A percentile compares a stretch with the other conserved stretches of the same genome.
Evolutionary conservation across 2,888 invertebrate species (phyloP).

Genomic region (Drosophila emarginata): DNA sequence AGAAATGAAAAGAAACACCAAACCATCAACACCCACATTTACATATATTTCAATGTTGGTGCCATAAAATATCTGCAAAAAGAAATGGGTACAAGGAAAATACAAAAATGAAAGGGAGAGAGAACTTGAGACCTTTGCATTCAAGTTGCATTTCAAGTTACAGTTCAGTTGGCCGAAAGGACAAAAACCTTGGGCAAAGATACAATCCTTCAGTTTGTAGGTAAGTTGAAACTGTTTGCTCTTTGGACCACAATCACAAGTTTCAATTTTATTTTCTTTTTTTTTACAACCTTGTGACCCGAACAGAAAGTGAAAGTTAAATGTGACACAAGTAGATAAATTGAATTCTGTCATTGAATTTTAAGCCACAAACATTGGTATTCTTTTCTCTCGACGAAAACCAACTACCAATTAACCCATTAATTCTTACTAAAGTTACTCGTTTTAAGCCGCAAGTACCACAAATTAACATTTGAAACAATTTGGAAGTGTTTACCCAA

Average conservation of each 20-base stretch:
- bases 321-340: not conserved
- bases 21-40: too few relatives aligned
- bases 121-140: not conserved
- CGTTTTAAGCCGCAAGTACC: not conserved
- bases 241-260: not conserved
- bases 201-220: not conserved
- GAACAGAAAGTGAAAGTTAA: not conserved
- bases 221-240: not conserved
- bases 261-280: not conserved
- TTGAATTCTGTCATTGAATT: not conserved
- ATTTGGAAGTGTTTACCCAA: constrained; percentile 10
- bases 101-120: not conserved
- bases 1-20: too few relatives aligned
- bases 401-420: not conserved
- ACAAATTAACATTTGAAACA: not conserved
- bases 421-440: not conserved
- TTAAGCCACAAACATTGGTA: not conserved
- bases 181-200: not conserved
- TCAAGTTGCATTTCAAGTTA: not conserved
- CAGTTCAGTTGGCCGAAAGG: not conserved
- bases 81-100: not conserved
- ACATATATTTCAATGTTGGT: too few relatives aligned
- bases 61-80: too few relatives aligned
- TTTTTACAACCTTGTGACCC: not conserved
- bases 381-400: not conserved